Evolutionary conservation across 1,140 invertebrate genomes (phyloP).

Genomic region (Drosophila lowei): DNA sequence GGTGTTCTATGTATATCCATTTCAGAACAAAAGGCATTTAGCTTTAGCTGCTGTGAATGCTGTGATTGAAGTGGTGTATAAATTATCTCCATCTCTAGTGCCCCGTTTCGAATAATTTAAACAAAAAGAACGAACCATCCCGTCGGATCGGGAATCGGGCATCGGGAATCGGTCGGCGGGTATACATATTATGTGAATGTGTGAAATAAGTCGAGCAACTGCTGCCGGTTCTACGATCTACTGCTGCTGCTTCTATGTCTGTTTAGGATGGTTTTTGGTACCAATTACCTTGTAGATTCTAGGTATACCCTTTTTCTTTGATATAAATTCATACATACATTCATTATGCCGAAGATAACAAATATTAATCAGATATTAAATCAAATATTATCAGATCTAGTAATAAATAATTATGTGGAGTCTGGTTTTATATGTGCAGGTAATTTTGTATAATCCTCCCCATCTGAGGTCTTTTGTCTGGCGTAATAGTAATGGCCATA

Average conservation of each 20-base stretch:
- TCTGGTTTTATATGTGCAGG: no score
- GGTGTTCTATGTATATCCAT: no score
- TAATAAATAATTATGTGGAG: no score
- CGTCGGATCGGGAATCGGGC: conserved; percentile 14
- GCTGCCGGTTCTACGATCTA: not conserved
- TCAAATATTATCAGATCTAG: no score
- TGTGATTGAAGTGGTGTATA: conserved; percentile 67
- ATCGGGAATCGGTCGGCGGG: conserved; percentile 21
- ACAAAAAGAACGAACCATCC: conserved; percentile 54
- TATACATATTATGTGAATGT: conserved; percentile 35
- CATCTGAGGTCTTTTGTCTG: no score
- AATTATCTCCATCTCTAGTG: conserved; percentile 66
- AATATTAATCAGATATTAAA: no score
- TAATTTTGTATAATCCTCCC: no score
- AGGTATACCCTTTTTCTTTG: no score
- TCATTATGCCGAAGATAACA: no score
- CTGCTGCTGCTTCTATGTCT: not conserved
- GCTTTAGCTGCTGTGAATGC: conserved; percentile 14
- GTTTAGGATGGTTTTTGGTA: conserved; percentile 21
- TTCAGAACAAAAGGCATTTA: conserved; percentile 9
- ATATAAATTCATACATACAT: no score
- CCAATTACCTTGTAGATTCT: not conserved
- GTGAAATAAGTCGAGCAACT: conserved; percentile 63
- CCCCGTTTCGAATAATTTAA: conserved; percentile 70
- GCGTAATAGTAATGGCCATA: no score